Conservation (phyloP, 2,797 vertebrate genomes). For the Xyrichtys novacula region DNA sequence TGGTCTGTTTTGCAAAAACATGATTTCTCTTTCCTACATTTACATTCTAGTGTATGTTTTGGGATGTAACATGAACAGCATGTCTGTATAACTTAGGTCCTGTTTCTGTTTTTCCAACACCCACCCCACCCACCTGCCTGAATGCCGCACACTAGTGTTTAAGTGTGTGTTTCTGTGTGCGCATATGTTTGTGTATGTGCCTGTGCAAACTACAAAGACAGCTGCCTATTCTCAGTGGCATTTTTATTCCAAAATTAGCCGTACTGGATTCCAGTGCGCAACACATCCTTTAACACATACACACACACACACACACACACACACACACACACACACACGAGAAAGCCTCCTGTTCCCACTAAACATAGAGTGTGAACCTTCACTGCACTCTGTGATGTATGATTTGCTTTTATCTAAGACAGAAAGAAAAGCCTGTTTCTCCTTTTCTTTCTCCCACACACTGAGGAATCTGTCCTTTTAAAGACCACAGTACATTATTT, state of each 20-base stretch:
- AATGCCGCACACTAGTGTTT: neutral
- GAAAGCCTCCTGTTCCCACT: neutral
- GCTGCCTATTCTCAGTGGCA: conserved; percentile 69
- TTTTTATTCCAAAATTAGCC: conserved; percentile 79
- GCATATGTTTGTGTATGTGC: conserved; percentile 37
- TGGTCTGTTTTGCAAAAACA: neutral
- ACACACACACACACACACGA: conserved; percentile 10
- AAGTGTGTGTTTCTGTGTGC: conserved; percentile 1
- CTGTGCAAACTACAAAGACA: conserved; percentile 71
- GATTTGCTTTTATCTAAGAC: conserved; percentile 17
- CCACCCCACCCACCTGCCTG: neutral
- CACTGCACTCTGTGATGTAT: neutral
- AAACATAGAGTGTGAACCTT: neutral
- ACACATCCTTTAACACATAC: conserved; percentile 45
- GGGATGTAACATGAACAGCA: conserved; percentile 14
- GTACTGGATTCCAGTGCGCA: conserved; percentile 63
- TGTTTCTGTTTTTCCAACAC: conserved; percentile 42
- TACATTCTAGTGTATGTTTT: neutral
- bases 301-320: conserved; percentile 1
- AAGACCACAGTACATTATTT: neutral
- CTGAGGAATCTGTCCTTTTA: neutral
- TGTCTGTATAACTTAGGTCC: conserved; percentile 14
- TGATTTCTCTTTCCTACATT: neutral
- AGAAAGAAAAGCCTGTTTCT: conserved; percentile 3
- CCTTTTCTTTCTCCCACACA: neutral